Evolutionary conservation across 2,113 vertebrate species (phyloP).

Genomic region (Leucosticte australis): DNA sequence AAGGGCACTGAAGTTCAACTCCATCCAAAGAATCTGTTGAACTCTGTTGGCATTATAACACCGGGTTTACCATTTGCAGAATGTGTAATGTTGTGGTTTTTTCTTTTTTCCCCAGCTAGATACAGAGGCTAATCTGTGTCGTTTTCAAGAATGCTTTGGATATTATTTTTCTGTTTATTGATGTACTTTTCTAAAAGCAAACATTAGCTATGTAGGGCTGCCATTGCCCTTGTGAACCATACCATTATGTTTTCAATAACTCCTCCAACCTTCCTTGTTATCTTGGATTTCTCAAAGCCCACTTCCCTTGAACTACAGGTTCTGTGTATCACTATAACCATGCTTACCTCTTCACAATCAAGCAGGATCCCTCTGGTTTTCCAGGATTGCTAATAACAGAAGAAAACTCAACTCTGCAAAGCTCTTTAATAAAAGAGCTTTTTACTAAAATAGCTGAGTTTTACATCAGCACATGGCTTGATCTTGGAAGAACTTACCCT

Average conservation of each 20-base stretch:
- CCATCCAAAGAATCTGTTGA: neutral
- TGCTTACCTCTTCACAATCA: neutral
- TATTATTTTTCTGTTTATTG: neutral
- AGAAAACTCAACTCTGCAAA: neutral
- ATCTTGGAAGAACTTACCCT: neutral
- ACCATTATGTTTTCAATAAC: neutral
- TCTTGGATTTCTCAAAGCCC: neutral
- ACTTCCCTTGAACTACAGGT: neutral
- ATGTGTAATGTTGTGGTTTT: neutral
- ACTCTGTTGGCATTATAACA: neutral
- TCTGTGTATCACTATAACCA: neutral
- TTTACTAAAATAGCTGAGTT: neutral
- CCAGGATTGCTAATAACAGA: neutral
- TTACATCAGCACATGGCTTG: fast-evolving
- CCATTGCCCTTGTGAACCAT: neutral
- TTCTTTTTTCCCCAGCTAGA: neutral
- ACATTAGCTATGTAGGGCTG: neutral
- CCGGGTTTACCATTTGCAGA: neutral
- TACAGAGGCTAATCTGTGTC: neutral
- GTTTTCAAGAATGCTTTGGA: neutral
- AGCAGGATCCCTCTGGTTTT: neutral
- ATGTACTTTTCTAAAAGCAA: neutral
- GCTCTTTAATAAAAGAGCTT: neutral
- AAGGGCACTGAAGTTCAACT: neutral
- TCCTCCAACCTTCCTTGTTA: neutral